Evolutionary conservation across 2,797 vertebrate genomes (phyloP).

Genomic region (Pseudopleuronectes americanus): DNA sequence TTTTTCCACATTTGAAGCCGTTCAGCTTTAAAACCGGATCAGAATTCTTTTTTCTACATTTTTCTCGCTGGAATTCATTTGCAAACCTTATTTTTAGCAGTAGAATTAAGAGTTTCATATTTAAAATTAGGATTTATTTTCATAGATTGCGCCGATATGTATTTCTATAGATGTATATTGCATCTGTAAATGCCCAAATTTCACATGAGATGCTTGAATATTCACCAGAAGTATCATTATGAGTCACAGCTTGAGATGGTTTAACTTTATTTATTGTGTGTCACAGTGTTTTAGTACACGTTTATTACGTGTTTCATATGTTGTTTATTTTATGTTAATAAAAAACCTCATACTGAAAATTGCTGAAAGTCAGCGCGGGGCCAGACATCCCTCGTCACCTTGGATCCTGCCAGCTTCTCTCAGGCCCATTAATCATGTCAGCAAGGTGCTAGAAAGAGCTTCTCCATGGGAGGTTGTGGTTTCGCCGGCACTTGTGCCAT

Average conservation of each 20-base stretch:
- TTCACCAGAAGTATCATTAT: background rate
- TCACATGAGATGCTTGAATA: too few relatives aligned
- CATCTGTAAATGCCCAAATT: too few relatives aligned
- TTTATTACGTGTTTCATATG: conserved; percentile 61
- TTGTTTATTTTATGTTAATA: conserved; percentile 45
- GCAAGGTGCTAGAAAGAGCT: conserved; percentile 9
- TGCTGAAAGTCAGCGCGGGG: conserved; percentile 5
- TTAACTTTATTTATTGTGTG: background rate
- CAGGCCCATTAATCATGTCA: conserved; percentile 66
- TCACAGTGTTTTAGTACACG: conserved; percentile 36
- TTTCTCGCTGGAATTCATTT: background rate
- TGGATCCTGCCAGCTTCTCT: conserved; percentile 43
- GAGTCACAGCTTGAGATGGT: background rate
- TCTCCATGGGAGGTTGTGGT: background rate
- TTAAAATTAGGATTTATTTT: background rate
- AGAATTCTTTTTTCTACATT: too few relatives aligned
- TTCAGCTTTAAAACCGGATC: too few relatives aligned
- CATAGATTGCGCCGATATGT: background rate
- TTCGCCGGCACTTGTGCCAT: conserved; percentile 17
- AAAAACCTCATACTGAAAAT: conserved; percentile 24
- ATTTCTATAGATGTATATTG: too few relatives aligned
- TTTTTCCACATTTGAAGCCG: too few relatives aligned
- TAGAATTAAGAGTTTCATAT: background rate
- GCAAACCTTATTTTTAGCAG: background rate
- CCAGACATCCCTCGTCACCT: conserved; percentile 47